These are phyloP conservation scores for Charadrius vociferus DNA, from an alignment of 2,113 vertebrate species.

Conservation along the genomic window DNA sequence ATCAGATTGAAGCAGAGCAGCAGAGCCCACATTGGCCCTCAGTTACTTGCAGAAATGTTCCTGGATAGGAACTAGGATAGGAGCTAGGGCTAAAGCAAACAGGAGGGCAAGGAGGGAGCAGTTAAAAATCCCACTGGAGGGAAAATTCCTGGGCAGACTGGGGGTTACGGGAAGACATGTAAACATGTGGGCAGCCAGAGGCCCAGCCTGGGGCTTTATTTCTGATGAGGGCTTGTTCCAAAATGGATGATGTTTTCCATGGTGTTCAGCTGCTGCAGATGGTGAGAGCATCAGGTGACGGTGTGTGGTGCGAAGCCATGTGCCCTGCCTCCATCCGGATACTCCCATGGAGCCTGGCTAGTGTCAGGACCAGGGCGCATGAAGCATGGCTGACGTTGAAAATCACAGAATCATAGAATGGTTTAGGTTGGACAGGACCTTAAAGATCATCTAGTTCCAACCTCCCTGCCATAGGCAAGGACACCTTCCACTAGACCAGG, in stretches of 20 bases:
- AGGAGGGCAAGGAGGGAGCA: not conserved
- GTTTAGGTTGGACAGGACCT: too few relatives aligned
- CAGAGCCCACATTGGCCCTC: not conserved
- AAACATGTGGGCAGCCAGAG: not conserved
- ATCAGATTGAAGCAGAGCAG: not conserved
- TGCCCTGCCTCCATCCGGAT: not conserved
- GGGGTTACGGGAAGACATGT: not conserved
- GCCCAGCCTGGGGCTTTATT: not conserved
- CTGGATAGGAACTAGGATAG: not conserved
- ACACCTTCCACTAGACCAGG: too few relatives aligned
- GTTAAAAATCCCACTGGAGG: not conserved
- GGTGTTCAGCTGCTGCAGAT: not conserved
- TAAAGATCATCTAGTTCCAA: too few relatives aligned
- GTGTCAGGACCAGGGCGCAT: not conserved
- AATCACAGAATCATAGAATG: not conserved
- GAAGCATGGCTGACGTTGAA: not conserved
- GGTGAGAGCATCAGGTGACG: accelerated
- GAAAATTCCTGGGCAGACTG: not conserved
- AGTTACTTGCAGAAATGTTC: not conserved
- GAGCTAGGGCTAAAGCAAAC: not conserved
- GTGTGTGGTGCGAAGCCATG: not conserved
- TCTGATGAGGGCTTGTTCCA: not conserved
- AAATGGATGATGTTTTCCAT: not conserved
- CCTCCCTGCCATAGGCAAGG: too few relatives aligned
- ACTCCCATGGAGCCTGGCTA: not conserved